Evolutionary conservation across 2,888 invertebrate species (phyloP).

Genomic region (Eudasyphora cyanicolor): DNA sequence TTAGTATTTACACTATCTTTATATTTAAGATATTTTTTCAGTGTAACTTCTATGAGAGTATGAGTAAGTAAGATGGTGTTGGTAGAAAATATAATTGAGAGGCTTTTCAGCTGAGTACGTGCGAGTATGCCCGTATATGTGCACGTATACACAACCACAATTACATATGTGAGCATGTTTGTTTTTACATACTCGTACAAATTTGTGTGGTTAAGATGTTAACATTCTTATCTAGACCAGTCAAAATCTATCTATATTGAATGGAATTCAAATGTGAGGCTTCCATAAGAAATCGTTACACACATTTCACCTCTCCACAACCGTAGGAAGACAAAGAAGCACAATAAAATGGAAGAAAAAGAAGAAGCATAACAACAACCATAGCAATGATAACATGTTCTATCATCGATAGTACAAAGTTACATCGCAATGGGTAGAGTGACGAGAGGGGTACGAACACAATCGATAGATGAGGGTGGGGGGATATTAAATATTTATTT

Average conservation of each 20-base stretch:
- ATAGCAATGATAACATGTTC: not conserved
- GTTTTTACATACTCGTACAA: too few relatives aligned
- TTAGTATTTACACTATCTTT: too few relatives aligned
- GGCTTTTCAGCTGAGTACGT: not conserved
- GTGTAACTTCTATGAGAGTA: not conserved
- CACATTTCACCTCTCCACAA: not conserved
- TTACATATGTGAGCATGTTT: not conserved
- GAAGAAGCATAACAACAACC: not conserved
- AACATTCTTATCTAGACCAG: not conserved
- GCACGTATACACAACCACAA: not conserved
- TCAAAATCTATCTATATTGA: not conserved
- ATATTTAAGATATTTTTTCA: too few relatives aligned
- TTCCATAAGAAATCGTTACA: not conserved
- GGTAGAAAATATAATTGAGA: slow-evolving; percentile 11
- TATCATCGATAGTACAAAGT: not conserved
- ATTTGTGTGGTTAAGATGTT: not conserved
- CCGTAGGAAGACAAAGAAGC: too few relatives aligned
- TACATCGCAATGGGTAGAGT: too few relatives aligned
- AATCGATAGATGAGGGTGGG: not conserved
- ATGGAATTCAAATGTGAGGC: not conserved
- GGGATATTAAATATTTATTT: not conserved
- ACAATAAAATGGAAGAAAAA: too few relatives aligned
- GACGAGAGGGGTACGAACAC: not conserved
- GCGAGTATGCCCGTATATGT: not conserved
- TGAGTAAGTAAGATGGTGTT: not conserved